Evolutionary conservation across 2,113 vertebrate genomes (phyloP), one percentile per base, ranked within the genome.

Genomic region (Porphyrio hochstetteri): DNA sequence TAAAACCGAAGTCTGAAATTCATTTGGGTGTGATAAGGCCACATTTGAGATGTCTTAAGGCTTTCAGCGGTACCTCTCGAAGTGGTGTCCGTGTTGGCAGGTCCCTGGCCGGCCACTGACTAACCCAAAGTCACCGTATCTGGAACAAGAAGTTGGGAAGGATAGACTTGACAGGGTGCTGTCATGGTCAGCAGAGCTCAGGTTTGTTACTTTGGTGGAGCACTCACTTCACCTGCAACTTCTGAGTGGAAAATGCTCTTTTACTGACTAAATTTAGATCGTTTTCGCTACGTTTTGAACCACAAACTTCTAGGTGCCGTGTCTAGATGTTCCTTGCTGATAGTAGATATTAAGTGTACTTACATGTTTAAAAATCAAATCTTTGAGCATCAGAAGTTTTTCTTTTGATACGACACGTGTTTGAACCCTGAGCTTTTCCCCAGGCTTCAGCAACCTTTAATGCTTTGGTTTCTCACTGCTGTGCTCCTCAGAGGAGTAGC

Each of bases 31-130:
- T 7, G 19, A 6, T 25, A 48, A 52, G 29, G 35, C 29, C 15
- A 2, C 2, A 0, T 7, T 28, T 28, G 71, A 11, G 61, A 13
- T 2, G 3, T 7, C 25, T 19, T 3, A 5, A 4, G 0, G 4
- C 13, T 35, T 35, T 23, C 17, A 20, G 61, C 15, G 71, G 44
- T 20, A 16, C 59, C 53, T 81, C 40, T 44, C 5, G 48, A 36
- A 61, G 36, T 21, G 72, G 67, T 65, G 70, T 40, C 83, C 4
- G 0, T 69, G 86, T 27, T 35, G 55, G 19, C 18, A 50, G 40
- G 82, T 31, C 82, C 75, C 61, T 44, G 61, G 61, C 48, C 4
- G 4, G 78, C 36, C 11, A 11, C 88, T 77, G 64, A 6, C 67
- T 52, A 29, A 8, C 74, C 3, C 0, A 8, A 57, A 71, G 57